phyloP scores from a whole-genome alignment of 1,140 invertebrate genomes.

The Teleopsis dalmanni region DNA sequence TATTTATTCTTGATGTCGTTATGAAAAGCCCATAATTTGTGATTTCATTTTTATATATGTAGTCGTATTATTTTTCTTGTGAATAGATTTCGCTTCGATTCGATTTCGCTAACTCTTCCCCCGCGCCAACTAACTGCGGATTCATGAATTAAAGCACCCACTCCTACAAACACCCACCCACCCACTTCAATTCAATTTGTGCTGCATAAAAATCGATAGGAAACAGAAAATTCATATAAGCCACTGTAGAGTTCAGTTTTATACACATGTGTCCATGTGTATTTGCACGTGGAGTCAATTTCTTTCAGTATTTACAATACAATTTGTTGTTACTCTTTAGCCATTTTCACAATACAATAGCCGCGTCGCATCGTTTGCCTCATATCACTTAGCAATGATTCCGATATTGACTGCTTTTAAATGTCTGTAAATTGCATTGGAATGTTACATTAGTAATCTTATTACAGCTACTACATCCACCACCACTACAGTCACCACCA shows the following conservation, averaged over 20 bases:
- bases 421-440: too few relatives aligned
- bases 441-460: too few relatives aligned
- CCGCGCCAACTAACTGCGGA: neutral
- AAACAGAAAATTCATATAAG: slow-evolving; percentile 33
- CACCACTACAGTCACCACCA: too few relatives aligned
- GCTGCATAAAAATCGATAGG: slow-evolving; percentile 38
- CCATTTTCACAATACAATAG: too few relatives aligned
- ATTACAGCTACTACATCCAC: too few relatives aligned
- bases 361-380: too few relatives aligned
- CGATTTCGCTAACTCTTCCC: neutral
- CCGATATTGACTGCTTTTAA: too few relatives aligned
- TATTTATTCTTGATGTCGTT: slow-evolving; percentile 43
- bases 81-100: neutral
- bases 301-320: neutral
- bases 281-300: slow-evolving; percentile 14
- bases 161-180: neutral
- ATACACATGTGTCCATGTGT: neutral
- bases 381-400: too few relatives aligned
- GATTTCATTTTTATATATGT: slow-evolving; percentile 8
- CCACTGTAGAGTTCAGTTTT: neutral
- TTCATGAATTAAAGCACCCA: neutral
- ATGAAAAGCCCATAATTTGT: slow-evolving; percentile 44
- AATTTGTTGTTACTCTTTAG: slow-evolving; percentile 21
- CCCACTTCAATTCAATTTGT: neutral
- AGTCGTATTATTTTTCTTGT: neutral